These are phyloP conservation scores for Cyrtorhinus lividipennis DNA, from an alignment of 1,140 invertebrate species.

Conservation along the genomic window DNA sequence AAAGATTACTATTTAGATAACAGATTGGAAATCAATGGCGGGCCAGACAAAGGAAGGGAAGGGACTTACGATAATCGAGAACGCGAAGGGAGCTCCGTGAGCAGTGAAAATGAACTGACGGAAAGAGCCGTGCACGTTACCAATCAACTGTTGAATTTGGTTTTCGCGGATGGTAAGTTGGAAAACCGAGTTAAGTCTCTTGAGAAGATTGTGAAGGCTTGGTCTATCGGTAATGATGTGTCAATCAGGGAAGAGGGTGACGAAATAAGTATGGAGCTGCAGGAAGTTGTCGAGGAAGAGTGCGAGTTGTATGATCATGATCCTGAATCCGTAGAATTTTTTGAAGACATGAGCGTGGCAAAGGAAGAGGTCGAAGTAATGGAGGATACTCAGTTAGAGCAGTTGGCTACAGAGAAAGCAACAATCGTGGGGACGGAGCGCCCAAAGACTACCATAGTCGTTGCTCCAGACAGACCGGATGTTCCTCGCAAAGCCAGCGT, in stretches of 20 bases:
- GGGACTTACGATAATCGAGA: neutral
- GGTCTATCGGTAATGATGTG: neutral
- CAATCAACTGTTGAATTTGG: neutral
- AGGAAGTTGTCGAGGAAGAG: neutral
- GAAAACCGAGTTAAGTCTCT: neutral
- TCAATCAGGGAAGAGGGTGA: neutral
- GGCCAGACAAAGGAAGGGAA: too few species aligned
- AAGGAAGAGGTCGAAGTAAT: neutral
- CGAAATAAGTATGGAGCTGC: neutral
- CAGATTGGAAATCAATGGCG: neutral
- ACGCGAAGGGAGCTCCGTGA: neutral
- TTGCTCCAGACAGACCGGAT: neutral
- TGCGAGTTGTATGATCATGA: neutral
- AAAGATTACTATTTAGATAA: constrained; percentile 7
- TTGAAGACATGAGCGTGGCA: neutral
- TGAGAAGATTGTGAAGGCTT: neutral
- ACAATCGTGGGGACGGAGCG: neutral
- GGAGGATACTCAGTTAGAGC: neutral
- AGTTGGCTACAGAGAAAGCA: neutral
- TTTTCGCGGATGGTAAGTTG: neutral
- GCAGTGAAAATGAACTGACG: neutral
- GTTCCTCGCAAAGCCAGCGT: neutral
- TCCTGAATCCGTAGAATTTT: neutral
- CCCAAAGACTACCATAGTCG: neutral
- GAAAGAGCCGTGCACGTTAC: neutral